Base-by-base conservation (phyloP, 2,888 invertebrate genomes). In the Mythimna ferrago region DNA sequence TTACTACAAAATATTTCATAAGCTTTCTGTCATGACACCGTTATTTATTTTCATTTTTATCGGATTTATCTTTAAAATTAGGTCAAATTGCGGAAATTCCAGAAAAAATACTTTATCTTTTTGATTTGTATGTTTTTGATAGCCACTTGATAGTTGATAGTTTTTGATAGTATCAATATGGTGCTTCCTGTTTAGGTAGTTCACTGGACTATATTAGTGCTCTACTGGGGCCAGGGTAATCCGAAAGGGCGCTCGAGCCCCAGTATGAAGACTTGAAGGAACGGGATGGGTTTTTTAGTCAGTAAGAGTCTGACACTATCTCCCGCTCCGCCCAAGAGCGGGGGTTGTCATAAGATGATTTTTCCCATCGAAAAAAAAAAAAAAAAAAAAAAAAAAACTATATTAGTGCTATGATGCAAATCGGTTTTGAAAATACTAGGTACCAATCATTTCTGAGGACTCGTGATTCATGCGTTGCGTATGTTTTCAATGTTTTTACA, bases 31-130 rank as follows among this genome's bases (percentile, higher is more conserved):
- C 21, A 32, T 57, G 32, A 26, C 56, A 53, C 32, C n/a, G 14
- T 65, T 48, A 66, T 62, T 78, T 73, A 21, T 71, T 73, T 71
- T 66, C 44, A 48, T 66, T 81, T 76, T 81, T 71, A 81, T 81
- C 73, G 19, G 51, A 66, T 21, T 70, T 73, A 76, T 77, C 67
- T 73, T 38, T 60, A 26, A n/a, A 71, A 56, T 60, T 60, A 77
- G 61, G 81, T 69, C 61, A 70, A 61, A 58, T 35, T 16, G 14
- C 44, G 51, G 60, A 61, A 72, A 65, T 70, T 72, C 66, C 44
- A 57, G 32, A 67, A 68, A 53, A 72, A 71, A 60, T 54, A n/a
- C 11, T 44, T 62, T 63, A 81, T 81, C 70, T 4, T 11, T 70
- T 66, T 19, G 16, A 63, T 62, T 71, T 53, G 48, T 71, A 70